Percentiles rank a stretch among this genome's conserved stretches.
Conservation (phyloP, 1,140 invertebrate genomes). For the Coenobita brevimanus region DNA sequence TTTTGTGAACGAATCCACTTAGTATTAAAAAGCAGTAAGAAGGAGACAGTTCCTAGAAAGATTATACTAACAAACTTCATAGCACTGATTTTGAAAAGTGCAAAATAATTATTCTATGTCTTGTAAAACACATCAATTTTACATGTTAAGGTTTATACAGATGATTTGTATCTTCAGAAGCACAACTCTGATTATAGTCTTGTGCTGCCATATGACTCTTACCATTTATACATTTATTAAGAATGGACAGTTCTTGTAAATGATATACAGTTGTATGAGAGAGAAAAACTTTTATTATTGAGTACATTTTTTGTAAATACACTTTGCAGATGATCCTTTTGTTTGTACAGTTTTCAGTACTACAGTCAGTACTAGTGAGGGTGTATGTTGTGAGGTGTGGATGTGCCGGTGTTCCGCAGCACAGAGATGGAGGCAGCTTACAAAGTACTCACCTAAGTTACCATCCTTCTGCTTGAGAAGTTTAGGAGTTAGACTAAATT, state of each 20-base stretch:
- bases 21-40: slow-evolving; percentile 62
- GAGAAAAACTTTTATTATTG: slow-evolving; percentile 54
- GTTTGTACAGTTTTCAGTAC: slow-evolving; percentile 67
- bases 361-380: slow-evolving; percentile 35
- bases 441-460: slow-evolving; percentile 41
- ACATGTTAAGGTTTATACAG: slow-evolving; percentile 64
- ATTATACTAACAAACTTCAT: slow-evolving; percentile 62
- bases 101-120: slow-evolving; percentile 55
- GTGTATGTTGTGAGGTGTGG: slow-evolving; percentile 67
- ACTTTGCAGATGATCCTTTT: slow-evolving; percentile 63
- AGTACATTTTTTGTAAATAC: slow-evolving; percentile 62
- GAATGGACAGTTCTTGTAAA: slow-evolving; percentile 58
- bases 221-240: slow-evolving; percentile 64
- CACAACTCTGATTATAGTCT: slow-evolving; percentile 53
- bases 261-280: slow-evolving; percentile 27
- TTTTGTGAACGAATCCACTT: slow-evolving; percentile 58
- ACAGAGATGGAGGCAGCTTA: slow-evolving; percentile 46
- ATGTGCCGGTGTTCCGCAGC: slow-evolving; percentile 52
- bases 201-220: slow-evolving; percentile 65
- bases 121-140: slow-evolving; percentile 66
- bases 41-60: slow-evolving; percentile 65
- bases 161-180: slow-evolving; percentile 59
- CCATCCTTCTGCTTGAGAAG: too few relatives aligned
- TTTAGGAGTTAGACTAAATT: background rate
- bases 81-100: slow-evolving; percentile 51